A percentile compares a stretch with the other conserved stretches of the same genome.
These are phyloP conservation scores for Aleadryas rufinucha DNA, from an alignment of 2,113 vertebrate genomes.

Conservation along the genomic window DNA sequence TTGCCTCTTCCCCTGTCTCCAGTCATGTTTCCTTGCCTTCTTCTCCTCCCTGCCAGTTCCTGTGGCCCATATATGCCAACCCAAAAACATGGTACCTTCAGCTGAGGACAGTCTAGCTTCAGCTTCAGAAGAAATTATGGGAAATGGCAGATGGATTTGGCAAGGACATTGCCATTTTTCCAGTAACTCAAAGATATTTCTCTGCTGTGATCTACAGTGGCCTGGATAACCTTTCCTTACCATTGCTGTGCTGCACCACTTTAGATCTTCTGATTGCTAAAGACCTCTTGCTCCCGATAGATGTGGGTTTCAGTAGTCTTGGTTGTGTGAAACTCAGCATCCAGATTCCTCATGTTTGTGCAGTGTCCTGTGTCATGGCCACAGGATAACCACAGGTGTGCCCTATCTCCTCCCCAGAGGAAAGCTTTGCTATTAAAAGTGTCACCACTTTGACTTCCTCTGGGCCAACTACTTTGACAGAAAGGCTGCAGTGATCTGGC, in stretches of 20 bases:
- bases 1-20: not conserved
- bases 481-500: not conserved
- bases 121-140: not conserved
- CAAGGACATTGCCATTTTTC: not conserved
- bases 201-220: not conserved
- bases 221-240: not conserved
- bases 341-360: not conserved
- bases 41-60: not conserved
- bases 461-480: not conserved
- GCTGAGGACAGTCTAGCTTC: not conserved
- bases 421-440: not conserved
- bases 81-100: not conserved
- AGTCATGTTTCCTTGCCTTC: not conserved
- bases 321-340: not conserved
- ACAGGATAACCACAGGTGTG: not conserved
- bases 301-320: not conserved
- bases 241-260: not conserved
- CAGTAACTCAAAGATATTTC: not conserved
- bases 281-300: not conserved
- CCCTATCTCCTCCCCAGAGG: not conserved
- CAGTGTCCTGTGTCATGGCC: not conserved
- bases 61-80: not conserved
- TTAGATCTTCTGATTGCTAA: not conserved
- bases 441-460: not conserved
- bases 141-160: not conserved